Conservation (phyloP, 2,797 vertebrate species). For the Chiloscyllium punctatum region DNA sequence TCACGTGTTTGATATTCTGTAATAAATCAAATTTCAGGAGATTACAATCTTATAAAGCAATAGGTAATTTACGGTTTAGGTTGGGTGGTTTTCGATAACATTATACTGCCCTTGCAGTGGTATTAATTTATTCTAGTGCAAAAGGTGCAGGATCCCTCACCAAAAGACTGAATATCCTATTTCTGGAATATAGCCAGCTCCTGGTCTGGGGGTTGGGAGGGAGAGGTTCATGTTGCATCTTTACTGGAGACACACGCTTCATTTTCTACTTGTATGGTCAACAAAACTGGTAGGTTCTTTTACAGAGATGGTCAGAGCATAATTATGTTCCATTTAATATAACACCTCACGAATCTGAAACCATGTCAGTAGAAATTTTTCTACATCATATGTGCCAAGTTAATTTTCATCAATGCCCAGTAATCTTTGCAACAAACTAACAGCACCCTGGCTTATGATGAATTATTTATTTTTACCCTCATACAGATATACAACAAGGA, state of each 20-base stretch:
- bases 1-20: constrained; percentile 67
- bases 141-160: background rate
- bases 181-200: background rate
- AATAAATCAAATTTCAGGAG: constrained; percentile 52
- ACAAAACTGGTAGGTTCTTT: background rate
- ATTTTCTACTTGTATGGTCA: background rate
- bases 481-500: too few species aligned
- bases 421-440: background rate
- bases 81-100: background rate
- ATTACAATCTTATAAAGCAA: background rate
- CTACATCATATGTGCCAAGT: too few species aligned
- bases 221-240: too few species aligned
- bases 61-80: background rate
- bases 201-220: too few species aligned
- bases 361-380: background rate
- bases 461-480: background rate
- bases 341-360: background rate
- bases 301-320: background rate
- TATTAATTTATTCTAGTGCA: background rate
- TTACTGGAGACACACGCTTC: background rate
- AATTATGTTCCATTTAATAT: background rate
- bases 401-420: background rate
- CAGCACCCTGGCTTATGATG: background rate
- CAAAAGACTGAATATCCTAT: background rate
- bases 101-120: background rate